Conservation (phyloP, 1,140 invertebrate genomes). For the Lucilia sericata region DNA sequence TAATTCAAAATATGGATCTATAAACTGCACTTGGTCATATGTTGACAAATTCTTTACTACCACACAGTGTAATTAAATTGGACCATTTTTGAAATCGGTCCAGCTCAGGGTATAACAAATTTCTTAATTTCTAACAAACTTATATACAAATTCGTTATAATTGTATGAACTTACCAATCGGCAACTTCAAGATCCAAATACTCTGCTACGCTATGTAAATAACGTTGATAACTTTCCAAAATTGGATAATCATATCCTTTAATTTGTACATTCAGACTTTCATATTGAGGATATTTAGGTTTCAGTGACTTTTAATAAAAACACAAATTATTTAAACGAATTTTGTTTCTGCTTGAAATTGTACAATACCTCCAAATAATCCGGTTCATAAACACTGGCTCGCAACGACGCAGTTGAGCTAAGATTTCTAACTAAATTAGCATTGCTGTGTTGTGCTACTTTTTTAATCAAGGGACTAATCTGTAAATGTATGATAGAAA, state of each 20-base stretch:
- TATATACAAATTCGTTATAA: too few relatives aligned
- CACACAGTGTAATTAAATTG: too few relatives aligned
- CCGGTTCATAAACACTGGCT: conserved; percentile 70
- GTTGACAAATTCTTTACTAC: too few relatives aligned
- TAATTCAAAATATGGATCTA: too few relatives aligned
- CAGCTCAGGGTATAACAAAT: too few relatives aligned
- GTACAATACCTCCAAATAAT: conserved; percentile 70
- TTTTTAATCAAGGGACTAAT: conserved; percentile 27
- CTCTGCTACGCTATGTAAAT: conserved; percentile 79
- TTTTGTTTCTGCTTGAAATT: background rate
- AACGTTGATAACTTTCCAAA: conserved; percentile 83
- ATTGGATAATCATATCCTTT: conserved; percentile 85
- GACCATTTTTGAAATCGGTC: too few relatives aligned
- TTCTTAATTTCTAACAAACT: too few relatives aligned
- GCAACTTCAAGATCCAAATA: conserved; percentile 81
- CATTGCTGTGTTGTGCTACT: conserved; percentile 4
- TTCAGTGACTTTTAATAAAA: conserved; percentile 71
- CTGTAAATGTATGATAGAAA: conserved; percentile 5
- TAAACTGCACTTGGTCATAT: too few relatives aligned
- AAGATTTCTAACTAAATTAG: conserved; percentile 5
- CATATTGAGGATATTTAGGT: conserved; percentile 79
- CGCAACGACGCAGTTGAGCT: background rate
- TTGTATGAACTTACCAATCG: conserved; percentile 72
- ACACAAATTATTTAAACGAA: background rate
- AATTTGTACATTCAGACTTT: conserved; percentile 81